These are phyloP conservation scores for Syndactyla subalaris DNA, from an alignment of 2,797 vertebrate genomes.

Conservation along the genomic window DNA sequence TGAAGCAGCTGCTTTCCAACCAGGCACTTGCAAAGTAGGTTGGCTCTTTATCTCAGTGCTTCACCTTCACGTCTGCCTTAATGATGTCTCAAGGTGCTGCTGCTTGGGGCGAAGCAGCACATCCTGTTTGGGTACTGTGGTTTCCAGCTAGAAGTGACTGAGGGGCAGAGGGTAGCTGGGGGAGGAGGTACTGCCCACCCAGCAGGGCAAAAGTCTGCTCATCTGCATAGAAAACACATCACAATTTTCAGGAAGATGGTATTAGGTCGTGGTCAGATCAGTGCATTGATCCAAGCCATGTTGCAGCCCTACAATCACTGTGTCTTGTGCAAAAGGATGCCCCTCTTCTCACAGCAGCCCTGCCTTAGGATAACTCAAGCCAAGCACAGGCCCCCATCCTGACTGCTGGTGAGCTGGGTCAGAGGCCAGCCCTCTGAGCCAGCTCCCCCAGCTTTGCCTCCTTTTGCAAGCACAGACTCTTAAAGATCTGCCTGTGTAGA, in stretches of 20 bases:
- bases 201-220: neutral
- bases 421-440: neutral
- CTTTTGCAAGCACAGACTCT: neutral
- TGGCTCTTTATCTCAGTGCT: neutral
- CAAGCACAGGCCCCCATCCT: neutral
- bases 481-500: neutral
- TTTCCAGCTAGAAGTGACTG: neutral
- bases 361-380: neutral
- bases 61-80: neutral
- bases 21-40: constrained; percentile 90
- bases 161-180: neutral
- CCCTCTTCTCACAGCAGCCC: neutral
- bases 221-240: neutral
- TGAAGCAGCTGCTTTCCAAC: constrained; percentile 92
- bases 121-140: neutral
- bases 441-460: neutral
- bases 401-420: neutral
- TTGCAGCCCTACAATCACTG: rapidly evolving
- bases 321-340: neutral
- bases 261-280: neutral
- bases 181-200: neutral
- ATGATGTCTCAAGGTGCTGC: neutral
- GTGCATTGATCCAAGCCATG: neutral
- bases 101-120: neutral
- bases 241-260: neutral